Percentiles rank a stretch among this genome's conserved stretches.
phyloP scores from a whole-genome alignment of 2,888 invertebrate genomes.

The Spicauda simplicius region DNA sequence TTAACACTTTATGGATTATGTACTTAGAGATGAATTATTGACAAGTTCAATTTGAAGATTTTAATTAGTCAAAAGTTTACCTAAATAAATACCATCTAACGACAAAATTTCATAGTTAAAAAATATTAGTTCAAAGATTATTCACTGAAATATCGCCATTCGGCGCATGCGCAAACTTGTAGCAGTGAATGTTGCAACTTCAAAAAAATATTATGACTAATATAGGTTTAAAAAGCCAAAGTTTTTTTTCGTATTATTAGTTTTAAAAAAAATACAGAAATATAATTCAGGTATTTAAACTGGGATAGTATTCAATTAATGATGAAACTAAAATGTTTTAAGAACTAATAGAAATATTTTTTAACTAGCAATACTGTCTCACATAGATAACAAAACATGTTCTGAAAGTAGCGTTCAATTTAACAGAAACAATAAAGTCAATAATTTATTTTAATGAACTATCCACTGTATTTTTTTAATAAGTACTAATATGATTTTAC shows the following conservation, averaged over 20 bases:
- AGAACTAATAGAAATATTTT: too few species aligned
- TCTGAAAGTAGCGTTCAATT: too few species aligned
- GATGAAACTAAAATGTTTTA: too few species aligned
- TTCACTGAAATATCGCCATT: slow-evolving; percentile 83
- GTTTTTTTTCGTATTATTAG: neutral
- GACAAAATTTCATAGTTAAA: slow-evolving; percentile 82
- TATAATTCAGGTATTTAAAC: too few species aligned
- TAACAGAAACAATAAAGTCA: too few species aligned
- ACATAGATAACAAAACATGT: too few species aligned
- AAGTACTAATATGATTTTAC: too few species aligned
- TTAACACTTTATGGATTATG: slow-evolving; percentile 68
- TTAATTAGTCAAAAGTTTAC: slow-evolving; percentile 64
- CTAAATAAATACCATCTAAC: slow-evolving; percentile 77
- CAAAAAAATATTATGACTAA: slow-evolving; percentile 39
- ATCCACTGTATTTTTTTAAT: too few species aligned
- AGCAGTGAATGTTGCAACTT: slow-evolving; percentile 63
- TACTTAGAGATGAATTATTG: slow-evolving; percentile 50
- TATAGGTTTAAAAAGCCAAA: neutral
- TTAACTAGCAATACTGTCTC: too few species aligned
- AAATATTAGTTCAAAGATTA: slow-evolving; percentile 82
- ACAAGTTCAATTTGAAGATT: slow-evolving; percentile 54
- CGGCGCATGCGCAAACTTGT: slow-evolving; percentile 85
- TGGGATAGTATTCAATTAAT: too few species aligned
- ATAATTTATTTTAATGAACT: too few species aligned
- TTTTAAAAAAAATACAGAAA: neutral